These are phyloP conservation scores for Elysia crispata DNA, from an alignment of 2,888 invertebrate genomes.

Conservation along the genomic window DNA sequence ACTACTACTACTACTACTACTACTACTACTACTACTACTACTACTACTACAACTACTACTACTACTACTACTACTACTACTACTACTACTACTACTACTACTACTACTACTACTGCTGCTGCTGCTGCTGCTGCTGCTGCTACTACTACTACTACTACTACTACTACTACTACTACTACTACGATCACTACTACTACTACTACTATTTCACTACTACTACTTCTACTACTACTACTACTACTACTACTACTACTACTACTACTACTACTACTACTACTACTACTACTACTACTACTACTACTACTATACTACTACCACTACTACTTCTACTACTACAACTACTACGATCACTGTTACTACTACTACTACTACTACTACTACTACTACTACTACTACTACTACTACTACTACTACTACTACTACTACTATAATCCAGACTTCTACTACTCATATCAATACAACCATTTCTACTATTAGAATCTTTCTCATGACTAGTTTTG, in stretches of 20 bases:
- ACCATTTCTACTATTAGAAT: neutral
- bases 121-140: neutral
- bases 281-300: constrained; percentile 14
- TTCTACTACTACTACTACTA: constrained; percentile 17
- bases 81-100: neutral
- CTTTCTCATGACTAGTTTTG: neutral
- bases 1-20: neutral
- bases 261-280: constrained; percentile 12
- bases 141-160: too few relatives aligned
- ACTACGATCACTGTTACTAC: too few relatives aligned
- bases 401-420: too few relatives aligned
- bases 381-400: neutral
- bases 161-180: too few relatives aligned
- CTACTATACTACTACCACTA: too few relatives aligned
- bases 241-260: constrained; percentile 9
- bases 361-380: too few relatives aligned
- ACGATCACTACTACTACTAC: neutral
- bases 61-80: neutral
- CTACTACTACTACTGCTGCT: too few relatives aligned
- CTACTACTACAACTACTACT: neutral
- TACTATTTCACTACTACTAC: neutral
- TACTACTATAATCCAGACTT: neutral
- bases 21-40: constrained; percentile 10
- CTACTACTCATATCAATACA: neutral
- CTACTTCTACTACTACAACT: too few relatives aligned